Evolutionary conservation across 2,888 invertebrate genomes (phyloP).

Genomic region (Uloborus plumipes): DNA sequence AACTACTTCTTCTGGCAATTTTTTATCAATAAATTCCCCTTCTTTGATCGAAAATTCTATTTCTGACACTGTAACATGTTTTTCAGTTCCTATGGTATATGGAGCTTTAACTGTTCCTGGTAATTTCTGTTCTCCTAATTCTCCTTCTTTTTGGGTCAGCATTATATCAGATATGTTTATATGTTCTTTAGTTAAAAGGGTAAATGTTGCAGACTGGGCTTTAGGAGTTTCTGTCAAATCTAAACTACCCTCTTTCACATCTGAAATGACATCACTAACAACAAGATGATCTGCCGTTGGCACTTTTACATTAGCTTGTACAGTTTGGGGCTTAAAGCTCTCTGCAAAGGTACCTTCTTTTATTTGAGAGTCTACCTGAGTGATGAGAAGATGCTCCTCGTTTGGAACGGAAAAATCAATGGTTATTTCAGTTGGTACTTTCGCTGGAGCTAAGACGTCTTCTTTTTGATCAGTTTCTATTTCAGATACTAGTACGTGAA

Average conservation of each 20-base stretch:
- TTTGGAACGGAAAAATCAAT: conserved; percentile 53
- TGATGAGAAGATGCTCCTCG: conserved; percentile 65
- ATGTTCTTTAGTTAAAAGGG: conserved; percentile 57
- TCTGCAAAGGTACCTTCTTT: conserved; percentile 56
- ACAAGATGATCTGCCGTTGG: conserved; percentile 57
- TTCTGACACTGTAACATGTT: conserved; percentile 52
- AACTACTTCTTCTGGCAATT: conserved; percentile 42
- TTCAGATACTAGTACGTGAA: conserved; percentile 53
- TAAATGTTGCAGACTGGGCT: conserved; percentile 18
- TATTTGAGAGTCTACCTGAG: conserved; percentile 43
- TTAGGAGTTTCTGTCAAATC: conserved; percentile 43
- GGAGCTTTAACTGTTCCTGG: conserved; percentile 56
- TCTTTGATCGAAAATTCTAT: conserved; percentile 62
- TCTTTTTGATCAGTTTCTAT: conserved; percentile 52
- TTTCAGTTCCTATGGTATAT: conserved; percentile 45
- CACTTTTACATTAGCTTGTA: conserved; percentile 45
- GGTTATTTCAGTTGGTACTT: conserved; percentile 40
- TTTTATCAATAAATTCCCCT: conserved; percentile 49
- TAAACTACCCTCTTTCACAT: conserved; percentile 59
- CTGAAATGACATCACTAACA: conserved; percentile 44
- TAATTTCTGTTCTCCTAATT: conserved; percentile 39
- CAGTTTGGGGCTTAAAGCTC: conserved; percentile 28
- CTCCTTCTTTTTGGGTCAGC: conserved; percentile 54
- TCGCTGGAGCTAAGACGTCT: conserved; percentile 29
- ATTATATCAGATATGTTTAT: conserved; percentile 49